Percentiles rank a stretch among this genome's conserved stretches.
Conservation (phyloP, 1,140 invertebrate species). For the Cotesia typhae region DNA sequence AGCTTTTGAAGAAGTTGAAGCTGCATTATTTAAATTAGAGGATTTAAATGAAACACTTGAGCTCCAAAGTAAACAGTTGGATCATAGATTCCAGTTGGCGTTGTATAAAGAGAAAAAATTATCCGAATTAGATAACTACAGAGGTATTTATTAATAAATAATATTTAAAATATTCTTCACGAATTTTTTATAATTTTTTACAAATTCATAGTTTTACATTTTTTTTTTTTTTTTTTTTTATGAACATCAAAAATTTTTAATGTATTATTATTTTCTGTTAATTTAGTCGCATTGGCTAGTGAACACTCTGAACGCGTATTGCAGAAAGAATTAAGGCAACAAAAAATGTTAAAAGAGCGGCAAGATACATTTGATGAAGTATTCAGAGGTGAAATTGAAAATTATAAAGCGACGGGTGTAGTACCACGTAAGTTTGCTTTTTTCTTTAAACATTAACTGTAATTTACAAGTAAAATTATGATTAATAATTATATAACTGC, state of each 20-base stretch:
- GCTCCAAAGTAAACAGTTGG: conserved; percentile 69
- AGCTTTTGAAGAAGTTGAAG: conserved; percentile 73
- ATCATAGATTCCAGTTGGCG: conserved; percentile 72
- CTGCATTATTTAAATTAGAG: conserved; percentile 70
- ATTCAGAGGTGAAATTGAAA: conserved; percentile 74
- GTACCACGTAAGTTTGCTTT: conserved; percentile 67
- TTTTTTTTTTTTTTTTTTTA: too few relatives aligned
- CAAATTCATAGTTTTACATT: too few relatives aligned
- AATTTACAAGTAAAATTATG: conserved; percentile 28
- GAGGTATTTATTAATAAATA: conserved; percentile 30
- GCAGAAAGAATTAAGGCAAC: conserved; percentile 68
- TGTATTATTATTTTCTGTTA: conserved; percentile 1
- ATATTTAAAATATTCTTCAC: background rate
- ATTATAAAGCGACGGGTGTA: conserved; percentile 72
- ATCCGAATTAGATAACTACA: conserved; percentile 65
- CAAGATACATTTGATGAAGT: conserved; percentile 74
- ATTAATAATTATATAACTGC: conserved; percentile 22
- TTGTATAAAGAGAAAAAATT: conserved; percentile 73
- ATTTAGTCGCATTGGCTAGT: conserved; percentile 66
- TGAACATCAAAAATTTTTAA: too few relatives aligned
- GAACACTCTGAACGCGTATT: conserved; percentile 70
- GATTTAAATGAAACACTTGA: conserved; percentile 74
- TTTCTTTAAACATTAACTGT: conserved; percentile 26
- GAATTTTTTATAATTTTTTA: too few relatives aligned
- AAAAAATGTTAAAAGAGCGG: conserved; percentile 69